Base-by-base conservation (phyloP, 2,888 invertebrate genomes). In the Brachylomia viminalis region DNA sequence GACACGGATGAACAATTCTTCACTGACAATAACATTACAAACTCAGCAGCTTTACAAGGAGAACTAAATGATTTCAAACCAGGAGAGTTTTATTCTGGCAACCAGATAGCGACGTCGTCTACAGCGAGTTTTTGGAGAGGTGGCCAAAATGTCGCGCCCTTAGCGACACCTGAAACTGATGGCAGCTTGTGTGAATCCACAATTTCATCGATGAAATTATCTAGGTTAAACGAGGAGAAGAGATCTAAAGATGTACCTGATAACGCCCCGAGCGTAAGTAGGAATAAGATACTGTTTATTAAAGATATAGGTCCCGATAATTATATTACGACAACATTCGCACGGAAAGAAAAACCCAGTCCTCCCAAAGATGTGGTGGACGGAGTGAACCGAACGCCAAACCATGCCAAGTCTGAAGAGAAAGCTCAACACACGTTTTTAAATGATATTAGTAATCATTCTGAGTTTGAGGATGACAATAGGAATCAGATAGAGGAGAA, bases 1-100 rank as follows among this genome's bases (percentile, higher is more conserved):
- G 98, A 98, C 90, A 98, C 98, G 20, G 98, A 98, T 90, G 98
- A 98, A 91, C 97, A 97, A 82, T 96, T 95, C 88, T 96, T 96
- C 87, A 96, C 96, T 3, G 96, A 96, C 84, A 96, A 96, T 86
- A 95, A 96, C 83, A 96, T 96, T 78, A 93, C 94, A n/a, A 95
- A 95, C 85, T 96, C 95, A 45, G 93, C 95, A 47, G 92, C 90
- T 42, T 90, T 96, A 64, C 95, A 95, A 82, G 93, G 93, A 47
- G 93, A 94, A 64, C 90, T 96, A 64, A 95, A 95, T 66, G 96
- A 96, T 83, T 97, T 97, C 83, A 95, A 94, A 83, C 97, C 97
- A 0, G 97, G 97, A 27, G 97, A 97, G 88, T 97, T 97, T 91
- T 97, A 95, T 85, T 95, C 94, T 30, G 94, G 94, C n/a, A 94